These are phyloP conservation scores for Ceratosolen fusciceps DNA, from an alignment of 1,140 invertebrate species.

Conservation along the genomic window DNA sequence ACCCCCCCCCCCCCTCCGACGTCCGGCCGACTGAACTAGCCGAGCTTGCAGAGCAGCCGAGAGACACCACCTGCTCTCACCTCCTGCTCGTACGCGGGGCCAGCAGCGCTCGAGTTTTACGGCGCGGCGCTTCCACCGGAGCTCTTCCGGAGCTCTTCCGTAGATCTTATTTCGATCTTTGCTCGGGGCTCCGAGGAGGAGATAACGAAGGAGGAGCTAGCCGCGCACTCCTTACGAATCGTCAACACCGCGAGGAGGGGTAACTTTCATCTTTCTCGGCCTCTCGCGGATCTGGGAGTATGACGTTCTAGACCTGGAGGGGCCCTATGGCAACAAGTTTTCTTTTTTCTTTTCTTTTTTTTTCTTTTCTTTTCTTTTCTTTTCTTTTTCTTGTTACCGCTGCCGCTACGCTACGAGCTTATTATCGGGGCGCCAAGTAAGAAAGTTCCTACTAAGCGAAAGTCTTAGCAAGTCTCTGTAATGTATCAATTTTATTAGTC, in stretches of 20 bases:
- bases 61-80: background rate
- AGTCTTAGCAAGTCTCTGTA: conserved; percentile 17
- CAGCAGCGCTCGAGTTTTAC: conserved; percentile 3
- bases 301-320: too few relatives aligned
- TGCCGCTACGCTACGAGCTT: conserved; percentile 14
- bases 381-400: too few relatives aligned
- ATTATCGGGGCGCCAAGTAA: conserved; percentile 1
- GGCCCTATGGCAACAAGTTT: too few relatives aligned
- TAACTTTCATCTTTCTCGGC: too few relatives aligned
- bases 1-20: too few relatives aligned
- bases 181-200: background rate
- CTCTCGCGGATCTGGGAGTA: too few relatives aligned
- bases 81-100: conserved; percentile 9
- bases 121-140: background rate
- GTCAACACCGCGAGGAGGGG: too few relatives aligned
- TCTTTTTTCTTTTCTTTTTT: background rate
- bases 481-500: conserved; percentile 49
- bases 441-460: conserved; percentile 25
- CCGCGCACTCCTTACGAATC: background rate
- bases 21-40: too few relatives aligned
- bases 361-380: background rate
- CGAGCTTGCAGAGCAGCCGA: too few relatives aligned
- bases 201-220: background rate
- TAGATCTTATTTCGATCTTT: too few relatives aligned
- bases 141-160: too few relatives aligned